Percentiles rank a stretch among this genome's conserved stretches.
Conservation (phyloP, 2,797 vertebrate species). For the Hafferia zeledoni region DNA sequence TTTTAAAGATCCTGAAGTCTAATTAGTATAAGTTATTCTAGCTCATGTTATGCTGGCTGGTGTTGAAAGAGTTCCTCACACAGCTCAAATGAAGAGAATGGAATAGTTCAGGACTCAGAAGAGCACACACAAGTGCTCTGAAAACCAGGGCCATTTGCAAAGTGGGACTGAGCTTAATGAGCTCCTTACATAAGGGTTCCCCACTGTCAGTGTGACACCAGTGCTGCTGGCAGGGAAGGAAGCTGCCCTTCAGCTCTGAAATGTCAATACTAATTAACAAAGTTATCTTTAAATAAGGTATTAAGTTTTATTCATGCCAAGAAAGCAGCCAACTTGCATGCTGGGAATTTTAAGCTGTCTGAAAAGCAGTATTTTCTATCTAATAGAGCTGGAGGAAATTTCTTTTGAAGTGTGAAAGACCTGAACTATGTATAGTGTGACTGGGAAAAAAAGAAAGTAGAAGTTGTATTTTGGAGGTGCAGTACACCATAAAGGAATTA, state of each 20-base stretch:
- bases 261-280: conserved; percentile 27
- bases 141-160: background rate
- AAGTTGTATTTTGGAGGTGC: background rate
- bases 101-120: background rate
- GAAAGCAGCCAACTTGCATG: background rate
- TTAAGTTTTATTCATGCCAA: background rate
- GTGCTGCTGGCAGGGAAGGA: background rate
- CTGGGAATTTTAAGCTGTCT: background rate
- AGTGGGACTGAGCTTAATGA: background rate
- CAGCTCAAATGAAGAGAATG: background rate
- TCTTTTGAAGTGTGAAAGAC: background rate
- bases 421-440: background rate
- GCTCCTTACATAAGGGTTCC: background rate
- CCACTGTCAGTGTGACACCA: background rate
- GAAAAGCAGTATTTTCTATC: conserved; percentile 3
- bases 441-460: background rate
- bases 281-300: conserved; percentile 5
- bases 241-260: background rate
- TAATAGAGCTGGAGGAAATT: background rate
- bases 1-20: background rate
- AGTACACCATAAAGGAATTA: background rate
- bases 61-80: background rate
- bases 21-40: background rate
- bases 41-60: background rate
- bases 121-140: background rate